Evolutionary conservation across 2,113 vertebrate genomes (phyloP).

Genomic region (Myxocyprinus asiaticus): DNA sequence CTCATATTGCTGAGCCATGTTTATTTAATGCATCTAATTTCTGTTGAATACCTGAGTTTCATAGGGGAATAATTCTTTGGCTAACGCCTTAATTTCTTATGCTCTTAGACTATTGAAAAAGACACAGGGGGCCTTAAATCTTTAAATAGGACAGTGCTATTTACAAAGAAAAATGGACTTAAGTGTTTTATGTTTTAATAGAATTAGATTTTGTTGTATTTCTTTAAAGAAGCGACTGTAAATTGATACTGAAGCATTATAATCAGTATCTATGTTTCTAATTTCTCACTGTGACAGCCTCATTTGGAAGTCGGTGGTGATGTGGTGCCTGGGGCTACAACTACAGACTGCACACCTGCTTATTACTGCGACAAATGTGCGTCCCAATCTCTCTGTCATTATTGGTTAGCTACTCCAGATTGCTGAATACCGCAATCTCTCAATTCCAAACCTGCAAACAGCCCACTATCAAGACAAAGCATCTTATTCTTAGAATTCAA

Average conservation of each 20-base stretch:
- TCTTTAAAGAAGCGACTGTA: neutral
- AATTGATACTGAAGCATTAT: slow-evolving; percentile 9
- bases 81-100: neutral
- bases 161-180: neutral
- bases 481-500: slow-evolving; percentile 20
- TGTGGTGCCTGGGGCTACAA: neutral
- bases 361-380: slow-evolving; percentile 49
- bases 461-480: slow-evolving; percentile 42
- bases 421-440: slow-evolving; percentile 37
- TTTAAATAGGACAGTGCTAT: slow-evolving; percentile 14
- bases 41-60: slow-evolving; percentile 6
- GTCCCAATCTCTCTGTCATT: slow-evolving; percentile 4
- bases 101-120: neutral
- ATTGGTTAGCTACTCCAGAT: slow-evolving; percentile 34
- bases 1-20: neutral
- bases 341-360: neutral
- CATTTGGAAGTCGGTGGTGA: slow-evolving; percentile 36
- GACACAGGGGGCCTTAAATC: neutral
- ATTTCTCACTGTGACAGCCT: slow-evolving; percentile 17
- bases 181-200: neutral
- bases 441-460: slow-evolving; percentile 40
- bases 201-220: slow-evolving; percentile 2
- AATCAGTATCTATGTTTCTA: slow-evolving; percentile 16
- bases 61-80: neutral
- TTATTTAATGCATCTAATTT: neutral